Conservation (phyloP, 2,888 invertebrate species). For the Brachycybe producta region DNA sequence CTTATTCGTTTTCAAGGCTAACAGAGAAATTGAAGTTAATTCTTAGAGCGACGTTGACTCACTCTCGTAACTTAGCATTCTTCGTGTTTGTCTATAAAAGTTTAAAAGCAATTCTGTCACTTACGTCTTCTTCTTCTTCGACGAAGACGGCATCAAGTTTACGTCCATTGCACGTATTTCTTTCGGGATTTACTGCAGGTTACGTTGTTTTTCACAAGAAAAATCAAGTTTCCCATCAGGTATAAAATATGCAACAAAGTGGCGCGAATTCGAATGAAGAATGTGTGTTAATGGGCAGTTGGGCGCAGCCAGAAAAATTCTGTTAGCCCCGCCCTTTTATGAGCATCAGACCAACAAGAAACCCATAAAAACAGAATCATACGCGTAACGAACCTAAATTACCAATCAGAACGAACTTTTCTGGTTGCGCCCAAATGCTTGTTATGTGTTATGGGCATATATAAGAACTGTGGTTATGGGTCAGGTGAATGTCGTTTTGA, state of each 20-base stretch:
- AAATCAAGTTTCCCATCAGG: constrained; percentile 37
- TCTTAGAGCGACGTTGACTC: constrained; percentile 32
- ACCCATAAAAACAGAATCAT: too few relatives aligned
- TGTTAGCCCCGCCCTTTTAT: too few relatives aligned
- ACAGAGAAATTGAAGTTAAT: constrained; percentile 29
- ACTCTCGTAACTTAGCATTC: constrained; percentile 32
- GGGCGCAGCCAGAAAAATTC: too few relatives aligned
- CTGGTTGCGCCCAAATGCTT: too few relatives aligned
- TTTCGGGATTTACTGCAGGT: constrained; percentile 33
- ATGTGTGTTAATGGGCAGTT: neutral
- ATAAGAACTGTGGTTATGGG: too few relatives aligned
- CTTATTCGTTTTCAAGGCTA: constrained; percentile 25
- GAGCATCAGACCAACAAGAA: too few relatives aligned
- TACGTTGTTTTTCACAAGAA: constrained; percentile 34
- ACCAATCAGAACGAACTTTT: too few relatives aligned
- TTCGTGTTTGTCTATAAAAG: constrained; percentile 34
- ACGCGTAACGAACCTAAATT: too few relatives aligned
- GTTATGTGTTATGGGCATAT: too few relatives aligned
- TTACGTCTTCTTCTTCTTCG: constrained; percentile 23
- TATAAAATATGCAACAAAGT: constrained; percentile 22
- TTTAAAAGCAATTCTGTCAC: constrained; percentile 26
- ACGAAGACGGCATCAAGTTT: too few relatives aligned
- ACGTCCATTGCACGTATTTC: constrained; percentile 30
- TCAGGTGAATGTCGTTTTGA: too few relatives aligned
- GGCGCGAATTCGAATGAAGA: neutral